Base-by-base conservation (phyloP, 2,113 vertebrate species). In the Craseonycteris thonglongyai region DNA sequence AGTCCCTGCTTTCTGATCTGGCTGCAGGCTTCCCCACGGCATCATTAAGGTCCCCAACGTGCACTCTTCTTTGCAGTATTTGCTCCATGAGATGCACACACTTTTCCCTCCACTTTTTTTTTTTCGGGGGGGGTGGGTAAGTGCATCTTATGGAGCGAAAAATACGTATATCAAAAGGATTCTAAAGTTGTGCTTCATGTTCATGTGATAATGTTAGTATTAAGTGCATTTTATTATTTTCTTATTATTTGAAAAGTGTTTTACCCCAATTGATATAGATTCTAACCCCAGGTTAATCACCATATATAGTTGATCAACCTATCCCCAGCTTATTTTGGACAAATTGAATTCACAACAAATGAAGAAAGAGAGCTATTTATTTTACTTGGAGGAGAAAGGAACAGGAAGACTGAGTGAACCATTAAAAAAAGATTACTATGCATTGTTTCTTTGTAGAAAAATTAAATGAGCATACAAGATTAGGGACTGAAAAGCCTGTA, bases 271-370 rank as follows among this genome's bases (percentile, higher is more conserved):
- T 92, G 11, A 56, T 61, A 38, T 51, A 87, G 83, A 65, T 40
- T 86, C 45, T 93, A 58, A 91, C 2, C 30, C 74, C 24, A 75
- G 75, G 10, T 71, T 76, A 63, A 79, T 85, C 61, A 47, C 1
- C 35, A 40, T 65, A 91, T 68, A 35, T 91, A 79, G 81, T 84
- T 59, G 69, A 69, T 79, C 80, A 75, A 78, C 35, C 15, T 61
- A 58, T 33, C 24, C 19, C 18, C 33, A 80, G 85, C 7, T 30
- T 75, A 90, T 80, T 90, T 72, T 81, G 19, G 24, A 83, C 16
- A 61, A 83, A 83, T 12, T 72, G 5, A 83, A 88, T 89, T 93
- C 38, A 84, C 24, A 93, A 38, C 18, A 96, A 87, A 74, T 93
- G 26, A 94, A 96, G 21, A 96, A 86, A 14, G 5, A 51, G 26